phyloP scores from a whole-genome alignment of 2,888 invertebrate genomes.

The Rhogogaster chlorosoma region DNA sequence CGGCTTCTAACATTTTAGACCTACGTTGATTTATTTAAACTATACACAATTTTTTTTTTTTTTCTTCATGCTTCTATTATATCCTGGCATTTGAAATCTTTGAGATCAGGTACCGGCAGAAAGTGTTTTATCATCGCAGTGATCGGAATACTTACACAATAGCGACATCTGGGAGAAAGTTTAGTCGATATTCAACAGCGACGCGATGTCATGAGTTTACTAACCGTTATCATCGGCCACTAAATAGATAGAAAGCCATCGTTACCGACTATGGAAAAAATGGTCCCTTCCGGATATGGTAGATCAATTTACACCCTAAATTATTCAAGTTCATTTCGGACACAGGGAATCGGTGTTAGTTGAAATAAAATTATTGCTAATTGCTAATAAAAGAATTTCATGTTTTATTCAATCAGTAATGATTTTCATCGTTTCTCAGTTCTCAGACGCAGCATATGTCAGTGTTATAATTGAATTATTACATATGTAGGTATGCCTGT shows the following conservation, averaged over 20 bases:
- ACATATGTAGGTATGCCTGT: too few relatives aligned
- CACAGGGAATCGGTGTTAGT: background rate
- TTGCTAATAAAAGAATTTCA: background rate
- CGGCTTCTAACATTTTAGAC: background rate
- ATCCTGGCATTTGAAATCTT: background rate
- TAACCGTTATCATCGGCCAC: conserved; percentile 22
- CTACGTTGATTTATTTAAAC: background rate
- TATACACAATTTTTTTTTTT: background rate
- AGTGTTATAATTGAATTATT: background rate
- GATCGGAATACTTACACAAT: background rate
- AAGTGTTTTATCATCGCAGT: background rate
- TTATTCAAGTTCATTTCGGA: background rate
- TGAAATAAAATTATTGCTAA: background rate
- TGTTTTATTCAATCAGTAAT: background rate
- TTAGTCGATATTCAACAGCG: background rate
- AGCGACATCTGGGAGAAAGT: conserved; percentile 5
- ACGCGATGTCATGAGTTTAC: background rate
- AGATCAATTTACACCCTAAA: background rate
- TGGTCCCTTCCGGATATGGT: background rate
- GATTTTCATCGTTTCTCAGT: conserved; percentile 33
- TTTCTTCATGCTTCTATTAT: background rate
- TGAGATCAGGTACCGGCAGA: background rate
- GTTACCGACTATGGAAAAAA: conserved; percentile 13
- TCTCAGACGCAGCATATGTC: conserved; percentile 29
- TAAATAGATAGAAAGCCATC: background rate